Evolutionary conservation across 2,797 vertebrate genomes (phyloP), one percentile per base, ranked within the genome.

Genomic region (Eidolon dupreanum): DNA sequence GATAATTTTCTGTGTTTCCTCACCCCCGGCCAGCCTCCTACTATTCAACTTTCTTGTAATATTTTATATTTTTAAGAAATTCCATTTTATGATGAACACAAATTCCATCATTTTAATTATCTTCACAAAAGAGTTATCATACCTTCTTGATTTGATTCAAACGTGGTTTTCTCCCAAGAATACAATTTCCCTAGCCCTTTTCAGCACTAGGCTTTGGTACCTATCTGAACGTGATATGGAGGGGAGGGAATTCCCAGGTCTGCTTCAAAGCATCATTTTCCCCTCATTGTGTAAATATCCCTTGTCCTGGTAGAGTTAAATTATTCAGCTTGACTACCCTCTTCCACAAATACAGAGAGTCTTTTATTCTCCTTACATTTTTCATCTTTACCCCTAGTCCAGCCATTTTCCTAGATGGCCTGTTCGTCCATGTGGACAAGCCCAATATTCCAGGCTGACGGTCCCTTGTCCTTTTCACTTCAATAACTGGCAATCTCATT

Each of bases 1-100:
- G 78, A 70, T 43, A 70, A 41, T 73, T 95, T 96, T 94, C 66
- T 93, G 19, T 74, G 33, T 89, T 95, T 96, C 74, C n/a, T 88
- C 53, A 66, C 6, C 46, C 17, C n/a, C 43, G 36, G 70, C 55
- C 57, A 68, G 36, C 41, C 26, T 94, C 81, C n/a, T 79, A 49
- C 31, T 71, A 66, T 57, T 74, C 22, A 53, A 57, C n/a, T 61
- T 20, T 73, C 51, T 89, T 92, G 31, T 11, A 94, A 41, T 71
- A 83, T 70, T 95, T 93, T 95, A 85, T 1, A 16, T 85, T 77
- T 97, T 93, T 22, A 78, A 93, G 75, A 94, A 95, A 84, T 92
- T 31, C 24, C 51, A 71, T 83, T 89, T 93, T 19, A 24, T 28
- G 16, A 55, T 38, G 66, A 93, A 92, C 79, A 92, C 90, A 91